These are phyloP conservation scores for Ailuropoda melanoleuca DNA, from an alignment of 2,113 vertebrate species.

Conservation along the genomic window DNA sequence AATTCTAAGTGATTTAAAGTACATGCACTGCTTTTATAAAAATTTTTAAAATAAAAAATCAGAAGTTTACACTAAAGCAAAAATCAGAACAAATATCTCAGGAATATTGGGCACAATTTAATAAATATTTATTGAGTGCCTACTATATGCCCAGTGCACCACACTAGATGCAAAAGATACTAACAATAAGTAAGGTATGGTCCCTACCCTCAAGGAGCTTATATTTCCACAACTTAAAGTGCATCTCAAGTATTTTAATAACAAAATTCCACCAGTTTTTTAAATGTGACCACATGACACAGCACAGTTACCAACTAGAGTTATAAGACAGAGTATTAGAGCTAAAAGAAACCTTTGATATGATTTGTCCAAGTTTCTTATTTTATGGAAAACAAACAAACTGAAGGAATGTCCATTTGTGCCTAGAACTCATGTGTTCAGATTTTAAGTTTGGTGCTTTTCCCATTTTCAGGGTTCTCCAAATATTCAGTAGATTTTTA, in stretches of 20 bases:
- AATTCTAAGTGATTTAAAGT: constrained; percentile 19
- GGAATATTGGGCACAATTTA: background rate
- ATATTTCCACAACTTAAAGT: constrained; percentile 53
- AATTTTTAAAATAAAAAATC: background rate
- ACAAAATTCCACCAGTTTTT: background rate
- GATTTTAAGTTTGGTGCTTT: background rate
- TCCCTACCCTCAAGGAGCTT: background rate
- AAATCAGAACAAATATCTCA: background rate
- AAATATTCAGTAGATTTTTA: background rate
- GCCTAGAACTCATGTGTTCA: background rate
- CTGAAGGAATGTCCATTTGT: background rate
- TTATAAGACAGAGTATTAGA: background rate
- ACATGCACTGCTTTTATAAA: background rate
- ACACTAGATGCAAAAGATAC: background rate
- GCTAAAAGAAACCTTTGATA: constrained; percentile 9
- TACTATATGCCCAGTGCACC: background rate
- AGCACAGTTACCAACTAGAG: background rate
- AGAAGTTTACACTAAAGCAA: background rate
- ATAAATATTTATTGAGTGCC: constrained; percentile 40
- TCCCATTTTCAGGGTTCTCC: background rate
- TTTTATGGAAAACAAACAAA: background rate
- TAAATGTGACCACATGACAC: background rate
- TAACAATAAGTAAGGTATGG: background rate
- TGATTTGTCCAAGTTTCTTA: background rate
- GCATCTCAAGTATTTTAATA: constrained; percentile 18